Percentiles rank a stretch among this genome's conserved stretches.
Evolutionary conservation across 2,113 vertebrate genomes (phyloP).

Genomic region (Xerus inauris): DNA sequence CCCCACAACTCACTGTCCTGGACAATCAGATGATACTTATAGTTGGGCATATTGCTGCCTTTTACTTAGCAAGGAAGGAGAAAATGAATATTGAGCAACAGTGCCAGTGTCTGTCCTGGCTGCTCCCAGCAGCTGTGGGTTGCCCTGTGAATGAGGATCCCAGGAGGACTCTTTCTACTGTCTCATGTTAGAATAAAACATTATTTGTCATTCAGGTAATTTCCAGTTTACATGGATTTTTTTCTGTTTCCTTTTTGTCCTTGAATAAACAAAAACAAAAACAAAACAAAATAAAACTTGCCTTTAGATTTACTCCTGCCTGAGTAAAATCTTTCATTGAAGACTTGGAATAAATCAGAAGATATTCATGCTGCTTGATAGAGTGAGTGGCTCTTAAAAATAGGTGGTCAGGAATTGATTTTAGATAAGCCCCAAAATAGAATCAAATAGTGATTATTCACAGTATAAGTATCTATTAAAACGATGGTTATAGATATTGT

Average conservation of each 20-base stretch:
- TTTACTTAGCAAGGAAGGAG: background rate
- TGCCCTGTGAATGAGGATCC: background rate
- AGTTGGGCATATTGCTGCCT: background rate
- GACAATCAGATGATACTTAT: background rate
- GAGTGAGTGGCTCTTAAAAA: background rate
- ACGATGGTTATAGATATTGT: background rate
- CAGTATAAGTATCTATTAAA: background rate
- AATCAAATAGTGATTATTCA: background rate
- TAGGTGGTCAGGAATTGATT: background rate
- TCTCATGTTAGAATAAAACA: background rate
- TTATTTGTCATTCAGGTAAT: background rate
- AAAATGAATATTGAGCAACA: rapidly evolving
- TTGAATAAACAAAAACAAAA: background rate
- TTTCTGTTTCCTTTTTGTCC: background rate
- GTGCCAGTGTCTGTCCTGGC: no score
- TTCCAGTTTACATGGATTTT: background rate
- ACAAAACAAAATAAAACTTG: background rate
- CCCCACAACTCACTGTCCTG: background rate
- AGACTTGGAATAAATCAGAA: background rate
- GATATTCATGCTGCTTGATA: background rate
- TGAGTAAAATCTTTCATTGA: background rate
- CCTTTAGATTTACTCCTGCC: background rate
- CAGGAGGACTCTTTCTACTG: rapidly evolving
- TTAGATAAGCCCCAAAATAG: background rate
- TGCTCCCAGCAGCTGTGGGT: rapidly evolving